A percentile compares a stretch with the other conserved stretches of the same genome.
Evolutionary conservation across 2,888 invertebrate genomes (phyloP).

Genomic region (Chymomyza fuscimana): DNA sequence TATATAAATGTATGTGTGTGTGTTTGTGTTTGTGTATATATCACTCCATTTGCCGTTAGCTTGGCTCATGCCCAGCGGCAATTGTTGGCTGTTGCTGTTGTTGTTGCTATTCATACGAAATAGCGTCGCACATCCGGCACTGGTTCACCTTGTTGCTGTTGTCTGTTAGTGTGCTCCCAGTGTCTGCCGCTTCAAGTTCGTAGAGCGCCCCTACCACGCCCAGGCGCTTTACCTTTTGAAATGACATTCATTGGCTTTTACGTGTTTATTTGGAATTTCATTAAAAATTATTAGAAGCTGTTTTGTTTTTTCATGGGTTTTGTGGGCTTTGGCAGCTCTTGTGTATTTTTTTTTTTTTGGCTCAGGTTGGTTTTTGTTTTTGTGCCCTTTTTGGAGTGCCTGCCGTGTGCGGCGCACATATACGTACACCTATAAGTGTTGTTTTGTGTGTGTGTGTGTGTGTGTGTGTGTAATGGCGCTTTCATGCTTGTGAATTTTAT

Average conservation of each 20-base stretch:
- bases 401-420: background rate
- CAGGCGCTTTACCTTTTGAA: constrained; percentile 69
- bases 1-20: background rate
- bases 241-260: constrained; percentile 71
- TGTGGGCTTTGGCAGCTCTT: constrained; percentile 46
- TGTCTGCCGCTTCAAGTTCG: background rate
- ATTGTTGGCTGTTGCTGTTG: constrained; percentile 51
- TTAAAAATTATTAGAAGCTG: constrained; percentile 75
- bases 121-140: constrained; percentile 51
- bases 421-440: background rate
- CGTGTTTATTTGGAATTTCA: constrained; percentile 75
- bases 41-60: constrained; percentile 69
- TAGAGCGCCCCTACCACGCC: constrained; percentile 47
- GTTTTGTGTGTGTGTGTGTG: constrained; percentile 45
- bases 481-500: constrained; percentile 72
- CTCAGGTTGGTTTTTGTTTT: constrained; percentile 10
- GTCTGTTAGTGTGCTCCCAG: background rate
- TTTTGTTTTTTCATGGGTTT: constrained; percentile 65
- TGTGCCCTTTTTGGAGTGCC: constrained; percentile 23
- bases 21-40: background rate
- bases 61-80: constrained; percentile 60
- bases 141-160: constrained; percentile 60
- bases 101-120: constrained; percentile 62
- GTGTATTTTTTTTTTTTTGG: constrained; percentile 12
- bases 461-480: constrained; percentile 67